Percentiles rank a stretch among this genome's conserved stretches.
These are phyloP conservation scores for Molossus molossus DNA, from an alignment of 2,797 vertebrate genomes.

Conservation along the genomic window DNA sequence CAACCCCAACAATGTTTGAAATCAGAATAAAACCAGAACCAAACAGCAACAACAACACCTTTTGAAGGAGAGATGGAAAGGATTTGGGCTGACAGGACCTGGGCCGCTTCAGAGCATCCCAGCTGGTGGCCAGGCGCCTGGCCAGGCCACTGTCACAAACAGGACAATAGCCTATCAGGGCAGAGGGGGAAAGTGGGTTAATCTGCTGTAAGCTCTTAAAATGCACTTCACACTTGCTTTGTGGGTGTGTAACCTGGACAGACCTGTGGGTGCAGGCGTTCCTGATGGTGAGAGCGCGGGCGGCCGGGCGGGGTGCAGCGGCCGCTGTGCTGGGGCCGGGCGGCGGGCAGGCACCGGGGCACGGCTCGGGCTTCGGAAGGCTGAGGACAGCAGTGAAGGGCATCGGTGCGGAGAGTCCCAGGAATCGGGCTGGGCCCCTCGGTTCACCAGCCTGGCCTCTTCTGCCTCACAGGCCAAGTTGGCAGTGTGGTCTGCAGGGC, in stretches of 20 bases:
- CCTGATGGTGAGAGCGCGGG: too few species aligned
- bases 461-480: fast-evolving
- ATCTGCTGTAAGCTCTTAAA: not conserved
- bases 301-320: too few species aligned
- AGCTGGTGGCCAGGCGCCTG: not conserved
- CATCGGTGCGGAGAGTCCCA: not conserved
- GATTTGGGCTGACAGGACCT: not conserved
- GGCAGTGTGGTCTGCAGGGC: not conserved
- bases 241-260: not conserved
- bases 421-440: not conserved
- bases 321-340: not conserved
- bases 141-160: not conserved
- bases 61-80: not conserved
- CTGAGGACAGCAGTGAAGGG: not conserved
- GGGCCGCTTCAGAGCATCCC: not conserved
- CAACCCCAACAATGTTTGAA: not conserved
- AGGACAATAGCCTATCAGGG: not conserved
- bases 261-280: fast-evolving
- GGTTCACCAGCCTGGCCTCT: not conserved
- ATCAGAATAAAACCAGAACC: not conserved
- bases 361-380: not conserved
- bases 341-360: too few species aligned
- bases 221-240: not conserved
- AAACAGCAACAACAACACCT: not conserved
- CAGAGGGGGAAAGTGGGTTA: not conserved